Evolutionary conservation across 2,888 invertebrate species (phyloP).

Genomic region (Agriopis marginaria): DNA sequence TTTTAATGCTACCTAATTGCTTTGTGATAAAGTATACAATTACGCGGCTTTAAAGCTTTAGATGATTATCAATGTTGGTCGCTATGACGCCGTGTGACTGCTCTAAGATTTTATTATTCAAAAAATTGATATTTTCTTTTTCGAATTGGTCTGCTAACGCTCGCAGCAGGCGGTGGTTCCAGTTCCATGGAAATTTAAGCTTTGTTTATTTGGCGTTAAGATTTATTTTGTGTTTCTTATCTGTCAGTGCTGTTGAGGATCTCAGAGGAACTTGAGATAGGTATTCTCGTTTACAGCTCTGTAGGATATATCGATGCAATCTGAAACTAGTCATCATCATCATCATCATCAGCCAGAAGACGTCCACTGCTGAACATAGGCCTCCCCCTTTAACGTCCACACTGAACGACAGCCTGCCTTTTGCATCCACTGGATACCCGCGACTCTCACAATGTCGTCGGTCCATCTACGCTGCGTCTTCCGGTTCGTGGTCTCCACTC

Average conservation of each 20-base stretch:
- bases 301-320: slow-evolving; percentile 72
- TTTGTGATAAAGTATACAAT: slow-evolving; percentile 60
- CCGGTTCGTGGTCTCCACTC: too few species aligned
- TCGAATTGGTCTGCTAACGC: slow-evolving; percentile 81
- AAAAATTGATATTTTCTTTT: slow-evolving; percentile 85
- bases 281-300: slow-evolving; percentile 69
- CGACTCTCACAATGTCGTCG: too few species aligned
- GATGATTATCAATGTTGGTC: slow-evolving; percentile 55
- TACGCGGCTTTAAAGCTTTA: slow-evolving; percentile 41
- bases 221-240: slow-evolving; percentile 52
- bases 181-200: slow-evolving; percentile 51
- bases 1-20: slow-evolving; percentile 50
- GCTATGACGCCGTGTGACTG: slow-evolving; percentile 74
- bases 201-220: slow-evolving; percentile 52
- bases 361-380: too few species aligned
- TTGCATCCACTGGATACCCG: too few species aligned
- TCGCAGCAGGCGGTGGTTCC: slow-evolving; percentile 74
- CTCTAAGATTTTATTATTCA: slow-evolving; percentile 84
- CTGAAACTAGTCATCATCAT: slow-evolving; percentile 66
- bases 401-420: too few species aligned
- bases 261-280: slow-evolving; percentile 74
- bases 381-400: too few species aligned
- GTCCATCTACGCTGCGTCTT: too few species aligned
- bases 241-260: slow-evolving; percentile 59
- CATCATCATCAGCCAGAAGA: too few species aligned